Evolutionary conservation across 2,113 vertebrate genomes (phyloP).

Genomic region (Ivindomyrus marchei): DNA sequence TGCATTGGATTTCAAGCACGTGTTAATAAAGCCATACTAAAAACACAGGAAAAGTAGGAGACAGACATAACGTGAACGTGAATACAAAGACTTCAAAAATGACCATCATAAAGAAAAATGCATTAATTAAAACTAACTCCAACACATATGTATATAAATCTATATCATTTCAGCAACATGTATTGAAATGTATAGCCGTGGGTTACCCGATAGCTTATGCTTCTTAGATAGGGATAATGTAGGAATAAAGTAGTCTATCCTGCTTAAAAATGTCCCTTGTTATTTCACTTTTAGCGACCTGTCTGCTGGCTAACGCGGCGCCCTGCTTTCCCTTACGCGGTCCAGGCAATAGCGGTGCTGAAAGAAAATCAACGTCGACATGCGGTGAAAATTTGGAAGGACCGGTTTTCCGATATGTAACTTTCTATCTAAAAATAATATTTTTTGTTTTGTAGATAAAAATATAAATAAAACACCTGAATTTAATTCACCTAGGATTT

Average conservation of each 20-base stretch:
- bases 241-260: background rate
- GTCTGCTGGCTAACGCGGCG: background rate
- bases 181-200: background rate
- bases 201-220: background rate
- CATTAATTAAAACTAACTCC: background rate
- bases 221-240: background rate
- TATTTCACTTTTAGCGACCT: background rate
- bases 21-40: constrained; percentile 72
- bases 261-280: background rate
- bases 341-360: background rate
- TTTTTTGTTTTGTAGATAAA: background rate
- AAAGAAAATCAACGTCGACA: background rate
- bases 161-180: background rate
- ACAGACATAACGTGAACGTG: background rate
- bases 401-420: background rate
- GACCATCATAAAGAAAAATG: background rate
- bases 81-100: background rate
- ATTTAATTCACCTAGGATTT: background rate
- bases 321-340: background rate
- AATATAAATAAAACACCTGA: background rate
- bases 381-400: background rate
- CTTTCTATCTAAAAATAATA: background rate
- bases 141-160: background rate
- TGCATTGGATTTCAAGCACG: constrained; percentile 58
- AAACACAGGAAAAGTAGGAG: constrained; percentile 35